A percentile compares a stretch with the other conserved stretches of the same genome.
Conservation (phyloP, 2,113 vertebrate genomes). For the Speoplatyrhinus poulsoni region DNA sequence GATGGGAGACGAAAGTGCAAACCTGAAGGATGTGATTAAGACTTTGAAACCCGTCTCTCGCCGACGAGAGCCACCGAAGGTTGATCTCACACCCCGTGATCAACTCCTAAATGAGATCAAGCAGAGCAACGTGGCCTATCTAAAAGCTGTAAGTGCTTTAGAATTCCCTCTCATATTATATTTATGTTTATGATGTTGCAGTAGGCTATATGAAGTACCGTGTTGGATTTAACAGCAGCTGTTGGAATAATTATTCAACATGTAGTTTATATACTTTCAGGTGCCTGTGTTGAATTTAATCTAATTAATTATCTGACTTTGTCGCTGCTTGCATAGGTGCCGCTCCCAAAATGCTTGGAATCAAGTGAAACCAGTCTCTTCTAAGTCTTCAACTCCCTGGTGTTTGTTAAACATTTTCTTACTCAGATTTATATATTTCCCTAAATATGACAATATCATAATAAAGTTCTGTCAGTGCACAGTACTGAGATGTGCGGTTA, state of each 20-base stretch:
- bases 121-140: conserved; percentile 91
- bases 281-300: conserved; percentile 1
- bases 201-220: too few species aligned
- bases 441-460: too few species aligned
- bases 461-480: too few species aligned
- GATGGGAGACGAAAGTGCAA: conserved; percentile 79
- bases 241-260: too few species aligned
- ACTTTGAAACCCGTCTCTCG: conserved; percentile 89
- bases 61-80: conserved; percentile 84
- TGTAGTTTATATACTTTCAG: too few species aligned
- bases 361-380: conserved; percentile 78
- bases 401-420: conserved; percentile 33
- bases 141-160: conserved; percentile 78
- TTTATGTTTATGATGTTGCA: too few species aligned
- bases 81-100: conserved; percentile 88
- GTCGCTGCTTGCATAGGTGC: conserved; percentile 78
- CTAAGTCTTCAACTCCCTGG: conserved; percentile 18
- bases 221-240: too few species aligned
- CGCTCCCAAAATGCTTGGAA: conserved; percentile 87
- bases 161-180: neutral
- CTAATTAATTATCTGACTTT: conserved; percentile 6
- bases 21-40: conserved; percentile 89
- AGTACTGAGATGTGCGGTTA: too few species aligned
- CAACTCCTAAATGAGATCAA: conserved; percentile 88
- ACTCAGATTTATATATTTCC: conserved; percentile 1